Conservation (phyloP, 2,797 vertebrate genomes). For the Syngnathus rostellatus region DNA sequence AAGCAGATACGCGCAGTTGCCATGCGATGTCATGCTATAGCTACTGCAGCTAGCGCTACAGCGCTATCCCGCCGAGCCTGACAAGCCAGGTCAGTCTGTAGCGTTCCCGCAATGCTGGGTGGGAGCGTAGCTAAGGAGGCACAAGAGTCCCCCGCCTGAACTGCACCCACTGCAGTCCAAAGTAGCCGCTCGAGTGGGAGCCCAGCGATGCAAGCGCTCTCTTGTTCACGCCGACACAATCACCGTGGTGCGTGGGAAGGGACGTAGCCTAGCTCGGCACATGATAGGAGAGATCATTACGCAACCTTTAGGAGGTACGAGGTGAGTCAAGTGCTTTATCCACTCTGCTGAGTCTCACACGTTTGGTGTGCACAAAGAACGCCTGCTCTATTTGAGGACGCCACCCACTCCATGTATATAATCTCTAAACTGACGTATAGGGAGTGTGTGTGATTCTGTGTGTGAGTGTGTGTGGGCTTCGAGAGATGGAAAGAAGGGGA, state of each 20-base stretch:
- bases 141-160: slow-evolving; percentile 38
- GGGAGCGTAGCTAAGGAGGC: not conserved
- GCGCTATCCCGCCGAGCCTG: too few species aligned
- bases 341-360: slow-evolving; percentile 50
- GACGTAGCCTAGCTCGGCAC: slow-evolving; percentile 39
- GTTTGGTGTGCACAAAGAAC: slow-evolving; percentile 49
- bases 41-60: too few species aligned
- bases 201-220: slow-evolving; percentile 38
- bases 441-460: slow-evolving; percentile 30
- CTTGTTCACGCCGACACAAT: slow-evolving; percentile 45
- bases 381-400: slow-evolving; percentile 49
- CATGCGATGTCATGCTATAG: not conserved
- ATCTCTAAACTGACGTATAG: slow-evolving; percentile 45
- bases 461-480: slow-evolving; percentile 7
- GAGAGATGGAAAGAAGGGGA: not conserved
- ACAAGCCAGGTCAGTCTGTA: not conserved
- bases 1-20: not conserved
- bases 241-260: slow-evolving; percentile 17
- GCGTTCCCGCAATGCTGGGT: not conserved
- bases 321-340: slow-evolving; percentile 59
- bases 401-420: slow-evolving; percentile 51
- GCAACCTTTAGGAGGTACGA: slow-evolving; percentile 57
- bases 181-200: slow-evolving; percentile 57
- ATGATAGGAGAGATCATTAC: slow-evolving; percentile 53
- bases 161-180: slow-evolving; percentile 48